phyloP scores from a whole-genome alignment of 1,140 invertebrate genomes.

The Pinna nobilis region DNA sequence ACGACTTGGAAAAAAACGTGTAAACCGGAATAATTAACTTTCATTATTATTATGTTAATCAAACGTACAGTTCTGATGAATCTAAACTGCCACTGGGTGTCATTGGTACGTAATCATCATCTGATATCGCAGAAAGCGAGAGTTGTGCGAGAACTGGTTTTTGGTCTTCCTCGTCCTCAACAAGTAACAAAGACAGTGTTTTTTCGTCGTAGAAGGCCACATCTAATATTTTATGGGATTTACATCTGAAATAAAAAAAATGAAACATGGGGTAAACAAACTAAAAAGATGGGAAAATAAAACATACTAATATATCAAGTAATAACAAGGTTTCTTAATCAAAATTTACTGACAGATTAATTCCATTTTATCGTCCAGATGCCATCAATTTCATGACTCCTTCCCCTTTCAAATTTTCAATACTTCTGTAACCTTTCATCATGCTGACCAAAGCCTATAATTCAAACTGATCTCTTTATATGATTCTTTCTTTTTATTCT shows the following conservation, averaged over 20 bases:
- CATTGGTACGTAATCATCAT: slow-evolving; percentile 43
- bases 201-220: slow-evolving; percentile 89
- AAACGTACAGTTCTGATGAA: slow-evolving; percentile 46
- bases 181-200: slow-evolving; percentile 84
- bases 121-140: slow-evolving; percentile 47
- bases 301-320: too few species aligned
- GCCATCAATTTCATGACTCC: too few species aligned
- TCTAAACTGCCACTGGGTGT: slow-evolving; percentile 34
- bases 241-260: slow-evolving; percentile 40
- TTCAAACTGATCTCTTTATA: too few species aligned
- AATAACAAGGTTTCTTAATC: too few species aligned
- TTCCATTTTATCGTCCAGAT: too few species aligned
- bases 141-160: slow-evolving; percentile 69
- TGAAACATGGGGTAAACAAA: neutral
- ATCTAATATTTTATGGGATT: slow-evolving; percentile 76
- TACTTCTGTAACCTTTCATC: too few species aligned
- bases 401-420: too few species aligned
- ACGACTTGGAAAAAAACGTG: neutral
- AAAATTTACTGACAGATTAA: too few species aligned
- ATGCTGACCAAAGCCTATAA: too few species aligned
- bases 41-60: neutral
- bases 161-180: slow-evolving; percentile 56
- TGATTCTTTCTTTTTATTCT: too few species aligned
- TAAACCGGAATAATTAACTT: neutral
- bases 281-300: too few species aligned